phyloP scores from a whole-genome alignment of 2,797 vertebrate genomes.

The Pelodytes ibericus region DNA sequence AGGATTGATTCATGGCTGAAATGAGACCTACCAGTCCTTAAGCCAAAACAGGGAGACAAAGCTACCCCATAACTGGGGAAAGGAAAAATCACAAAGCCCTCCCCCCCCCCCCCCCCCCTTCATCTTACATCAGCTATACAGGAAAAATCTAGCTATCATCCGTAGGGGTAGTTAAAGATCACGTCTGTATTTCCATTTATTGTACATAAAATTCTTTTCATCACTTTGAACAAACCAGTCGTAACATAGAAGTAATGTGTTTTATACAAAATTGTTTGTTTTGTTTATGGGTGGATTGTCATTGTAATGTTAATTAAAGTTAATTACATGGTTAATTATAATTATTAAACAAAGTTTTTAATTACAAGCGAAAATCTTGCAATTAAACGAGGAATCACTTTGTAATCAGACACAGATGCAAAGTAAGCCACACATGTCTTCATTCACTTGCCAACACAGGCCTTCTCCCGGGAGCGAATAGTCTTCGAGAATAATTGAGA shows the following conservation, averaged over 20 bases:
- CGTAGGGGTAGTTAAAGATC: not conserved
- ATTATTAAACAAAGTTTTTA: slow-evolving; percentile 58
- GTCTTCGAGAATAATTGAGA: slow-evolving; percentile 34
- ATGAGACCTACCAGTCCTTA: no score
- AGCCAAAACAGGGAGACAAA: no score
- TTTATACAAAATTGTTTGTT: slow-evolving; percentile 46
- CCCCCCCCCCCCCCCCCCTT: no score
- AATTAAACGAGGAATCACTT: slow-evolving; percentile 54
- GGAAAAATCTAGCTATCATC: no score
- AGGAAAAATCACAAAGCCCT: no score
- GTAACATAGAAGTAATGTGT: slow-evolving; percentile 26
- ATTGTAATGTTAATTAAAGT: slow-evolving; percentile 55
- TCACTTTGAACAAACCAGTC: not conserved
- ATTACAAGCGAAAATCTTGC: slow-evolving; percentile 56
- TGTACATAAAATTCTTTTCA: not conserved
- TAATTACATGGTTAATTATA: slow-evolving; percentile 54
- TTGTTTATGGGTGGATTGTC: slow-evolving; percentile 48
- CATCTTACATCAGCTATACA: no score
- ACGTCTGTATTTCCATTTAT: not conserved
- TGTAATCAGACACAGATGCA: slow-evolving; percentile 56
- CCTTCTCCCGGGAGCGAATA: slow-evolving; percentile 35
- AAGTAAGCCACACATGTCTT: slow-evolving; percentile 54
- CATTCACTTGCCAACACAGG: slow-evolving; percentile 30
- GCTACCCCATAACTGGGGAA: no score
- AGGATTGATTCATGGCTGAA: no score